Percentiles rank a stretch among this genome's conserved stretches.
These are phyloP conservation scores for Tragopan temminckii DNA, from an alignment of 2,797 vertebrate species.

Conservation along the genomic window DNA sequence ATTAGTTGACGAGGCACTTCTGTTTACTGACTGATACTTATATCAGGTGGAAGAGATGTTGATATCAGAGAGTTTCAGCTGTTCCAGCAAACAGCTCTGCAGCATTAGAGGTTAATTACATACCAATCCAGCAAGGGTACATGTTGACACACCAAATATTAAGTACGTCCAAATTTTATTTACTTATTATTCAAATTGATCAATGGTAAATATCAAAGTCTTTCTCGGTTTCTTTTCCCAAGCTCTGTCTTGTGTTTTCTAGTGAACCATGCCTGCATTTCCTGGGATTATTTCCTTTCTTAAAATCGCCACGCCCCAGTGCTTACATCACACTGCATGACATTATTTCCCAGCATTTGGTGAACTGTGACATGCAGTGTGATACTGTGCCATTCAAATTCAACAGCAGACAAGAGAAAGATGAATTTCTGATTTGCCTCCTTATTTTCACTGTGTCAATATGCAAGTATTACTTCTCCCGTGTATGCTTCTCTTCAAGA, in stretches of 20 bases:
- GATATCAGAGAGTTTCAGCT: not conserved
- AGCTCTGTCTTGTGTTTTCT: not conserved
- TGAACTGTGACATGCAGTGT: not conserved
- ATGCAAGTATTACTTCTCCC: not conserved
- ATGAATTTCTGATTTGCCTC: not conserved
- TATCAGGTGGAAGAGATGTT: not conserved
- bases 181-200: not conserved
- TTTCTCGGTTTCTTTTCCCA: not conserved
- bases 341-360: rapidly evolving
- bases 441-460: not conserved
- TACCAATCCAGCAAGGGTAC: not conserved
- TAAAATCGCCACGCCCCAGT: not conserved
- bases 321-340: rapidly evolving
- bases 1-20: not conserved
- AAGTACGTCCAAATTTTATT: not conserved
- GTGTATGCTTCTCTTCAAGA: not conserved
- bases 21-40: not conserved
- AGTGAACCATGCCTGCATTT: not conserved
- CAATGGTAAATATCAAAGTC: not conserved
- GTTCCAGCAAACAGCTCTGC: not conserved
- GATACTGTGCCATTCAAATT: not conserved
- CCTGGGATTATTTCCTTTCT: not conserved
- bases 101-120: not conserved
- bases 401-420: not conserved
- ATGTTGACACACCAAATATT: not conserved